Evolutionary conservation across 1,140 invertebrate genomes (phyloP), one percentile per base, ranked within the genome.

Genomic region (Drosophila suzukii): DNA sequence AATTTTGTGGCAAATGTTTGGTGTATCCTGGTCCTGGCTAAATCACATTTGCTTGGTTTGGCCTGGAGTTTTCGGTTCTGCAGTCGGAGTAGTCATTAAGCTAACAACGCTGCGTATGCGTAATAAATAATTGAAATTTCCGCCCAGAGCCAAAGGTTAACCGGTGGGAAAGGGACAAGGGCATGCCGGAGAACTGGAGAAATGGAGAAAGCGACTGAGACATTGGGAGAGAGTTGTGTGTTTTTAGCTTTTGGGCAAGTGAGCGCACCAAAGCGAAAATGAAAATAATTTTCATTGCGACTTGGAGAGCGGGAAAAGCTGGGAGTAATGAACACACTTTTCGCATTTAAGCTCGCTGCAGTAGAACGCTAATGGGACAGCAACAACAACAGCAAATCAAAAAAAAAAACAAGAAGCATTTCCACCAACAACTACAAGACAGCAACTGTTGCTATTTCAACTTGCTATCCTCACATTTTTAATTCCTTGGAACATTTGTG

Each of bases 401-500:
- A 10, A 24, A 66, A 24, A 66, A 20, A 38, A 76, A 8, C 61
- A 58, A 13, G 43, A 65, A 44, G 39, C 62, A 70, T 15, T 44
- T 61, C 15, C 55, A 46, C 24, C 62, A 57, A 73, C 68, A 81
- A 84, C 73, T 75, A 75, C 57, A 66, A 70, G 63, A 61, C 79
- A 88, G 75, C 75, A 88, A 82, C 75, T 67, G 75, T 83, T 86
- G 83, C 84, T 72, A 60, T 53, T 55, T 57, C 76, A 38, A 62
- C 74, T 76, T 85, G 78, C 70, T 58, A 66, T 83, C 63, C 76
- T 66, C 82, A 83, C 82, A 86, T 88, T 88, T 88, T 88, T 88
- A 88, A 88, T 88, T 88, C 84, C 83, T 88, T 88, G 75, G 83
- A 84, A 88, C 83, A 88, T 88, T 88, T 88, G 83, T 89, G 83